Base-by-base conservation (phyloP, 2,113 vertebrate genomes). In the Sarotherodon lohbergeri region DNA sequence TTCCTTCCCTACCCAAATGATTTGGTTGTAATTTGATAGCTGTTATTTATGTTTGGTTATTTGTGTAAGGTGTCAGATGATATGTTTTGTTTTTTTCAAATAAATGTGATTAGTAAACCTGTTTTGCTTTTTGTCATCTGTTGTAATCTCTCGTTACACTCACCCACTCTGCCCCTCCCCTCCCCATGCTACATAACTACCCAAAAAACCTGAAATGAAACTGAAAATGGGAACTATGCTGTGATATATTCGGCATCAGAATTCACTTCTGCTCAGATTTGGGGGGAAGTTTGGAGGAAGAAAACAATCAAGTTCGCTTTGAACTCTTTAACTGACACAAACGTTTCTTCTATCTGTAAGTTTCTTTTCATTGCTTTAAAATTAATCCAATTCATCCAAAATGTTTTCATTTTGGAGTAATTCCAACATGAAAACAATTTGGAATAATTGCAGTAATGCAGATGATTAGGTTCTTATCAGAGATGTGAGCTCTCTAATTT, bases 181-280 rank as follows among this genome's bases (percentile, higher is more conserved):
- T 22, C 24, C 22, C 5, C 22, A 4, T 16, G 5, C 66, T 54
- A 54, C 39, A 27, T 7, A 1, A 9, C 16, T 3, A 5, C 2
- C 10, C 17, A 2, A 32, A 80, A 68, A 90, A 86, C 17, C 52
- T 80, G 94, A 96, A 96, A 83, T 85, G 93, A 95, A 96, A 96
- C 86, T 90, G 7, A 91, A 92, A 96, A 92, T 16, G 86, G 92
- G 95, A 96, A 96, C 81, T 90, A 43, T 2, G 55, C 46, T 80
- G 16, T 5, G 10, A 12, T 85, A 34, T 32, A 89, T 48, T 80
- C 1, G 4, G 16, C 29, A 66, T 5, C 55, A 80, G 6, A 29
- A 14, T 59, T 27, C 29, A 7, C 34, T 68, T 55, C 83, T 73
- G 76, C 17, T 86, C 29, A 81, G 36, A 68, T 57, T 34, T 59